Evolutionary conservation across 2,797 vertebrate genomes (phyloP).

Genomic region (Chelon auratus): DNA sequence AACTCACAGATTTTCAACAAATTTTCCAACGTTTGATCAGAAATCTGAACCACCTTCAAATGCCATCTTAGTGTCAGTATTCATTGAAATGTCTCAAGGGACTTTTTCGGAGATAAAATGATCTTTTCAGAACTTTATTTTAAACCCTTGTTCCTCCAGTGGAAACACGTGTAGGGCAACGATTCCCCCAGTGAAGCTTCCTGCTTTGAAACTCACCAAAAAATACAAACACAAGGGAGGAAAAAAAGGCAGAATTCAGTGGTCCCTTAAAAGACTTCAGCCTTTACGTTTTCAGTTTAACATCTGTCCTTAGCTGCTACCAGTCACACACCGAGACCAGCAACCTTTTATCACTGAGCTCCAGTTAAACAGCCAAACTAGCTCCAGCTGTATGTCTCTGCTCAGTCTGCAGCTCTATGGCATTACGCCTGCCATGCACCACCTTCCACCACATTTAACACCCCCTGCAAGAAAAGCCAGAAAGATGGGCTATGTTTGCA

Average conservation of each 20-base stretch:
- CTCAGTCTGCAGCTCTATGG: background rate
- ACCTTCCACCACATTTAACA: slow-evolving; percentile 14
- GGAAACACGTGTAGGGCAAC: background rate
- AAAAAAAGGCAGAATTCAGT: background rate
- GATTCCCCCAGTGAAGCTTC: background rate
- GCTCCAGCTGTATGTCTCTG: slow-evolving; percentile 23
- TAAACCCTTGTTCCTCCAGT: background rate
- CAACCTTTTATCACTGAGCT: slow-evolving; percentile 27
- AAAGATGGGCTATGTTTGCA: background rate
- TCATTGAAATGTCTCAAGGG: too few species aligned
- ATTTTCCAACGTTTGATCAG: too few species aligned
- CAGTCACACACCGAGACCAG: slow-evolving; percentile 11
- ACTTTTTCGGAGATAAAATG: too few species aligned
- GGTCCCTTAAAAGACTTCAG: background rate
- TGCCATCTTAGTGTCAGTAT: too few species aligned
- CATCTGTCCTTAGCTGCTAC: slow-evolving; percentile 21
- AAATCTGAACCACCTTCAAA: too few species aligned
- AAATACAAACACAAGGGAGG: background rate
- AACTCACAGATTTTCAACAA: too few species aligned
- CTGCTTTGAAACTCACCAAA: background rate
- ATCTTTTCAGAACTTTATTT: too few species aligned
- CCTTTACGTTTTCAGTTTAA: background rate
- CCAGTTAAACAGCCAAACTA: slow-evolving; percentile 37
- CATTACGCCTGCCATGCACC: background rate
- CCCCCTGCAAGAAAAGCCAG: background rate